Evolutionary conservation across 2,113 vertebrate species (phyloP).

Genomic region (Pelodiscus sinensis): DNA sequence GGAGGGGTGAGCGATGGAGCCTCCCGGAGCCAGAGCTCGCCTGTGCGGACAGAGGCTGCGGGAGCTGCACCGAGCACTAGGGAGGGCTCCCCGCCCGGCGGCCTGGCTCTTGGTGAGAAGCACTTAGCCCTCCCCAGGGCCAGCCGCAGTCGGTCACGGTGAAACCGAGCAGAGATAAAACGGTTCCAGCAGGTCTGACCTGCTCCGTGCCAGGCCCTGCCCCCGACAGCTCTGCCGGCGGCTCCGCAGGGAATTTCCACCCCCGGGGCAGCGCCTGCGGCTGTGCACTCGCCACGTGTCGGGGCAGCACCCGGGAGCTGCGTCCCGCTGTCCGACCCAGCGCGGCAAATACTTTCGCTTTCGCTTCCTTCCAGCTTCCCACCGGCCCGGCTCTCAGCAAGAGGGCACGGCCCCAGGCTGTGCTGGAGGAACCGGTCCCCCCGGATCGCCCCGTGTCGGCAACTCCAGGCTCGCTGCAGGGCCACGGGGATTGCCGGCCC

Average conservation of each 20-base stretch:
- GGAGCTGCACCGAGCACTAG: not conserved
- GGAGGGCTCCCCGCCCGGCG: rapidly evolving
- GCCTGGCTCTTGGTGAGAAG: not conserved
- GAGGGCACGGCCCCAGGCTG: not conserved
- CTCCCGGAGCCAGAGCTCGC: not conserved
- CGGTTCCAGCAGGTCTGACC: too few species aligned
- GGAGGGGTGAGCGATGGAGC: not conserved
- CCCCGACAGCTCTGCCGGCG: not conserved
- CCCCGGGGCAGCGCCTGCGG: not conserved
- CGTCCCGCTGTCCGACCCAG: too few species aligned
- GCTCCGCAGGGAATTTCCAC: not conserved
- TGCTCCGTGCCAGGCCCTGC: not conserved
- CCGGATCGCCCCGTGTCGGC: rapidly evolving
- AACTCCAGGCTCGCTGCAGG: not conserved
- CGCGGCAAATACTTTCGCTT: not conserved
- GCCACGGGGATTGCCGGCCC: not conserved
- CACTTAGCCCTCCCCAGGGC: not conserved
- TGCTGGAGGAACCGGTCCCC: not conserved
- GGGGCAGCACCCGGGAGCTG: too few species aligned
- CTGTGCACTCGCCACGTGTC: too few species aligned
- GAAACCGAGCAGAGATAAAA: not conserved
- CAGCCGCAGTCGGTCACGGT: not conserved
- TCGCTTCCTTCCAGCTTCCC: not conserved
- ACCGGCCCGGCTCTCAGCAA: not conserved
- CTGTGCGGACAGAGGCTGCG: not conserved